Percentiles rank a stretch among this genome's conserved stretches.
These are phyloP conservation scores for Oasisia sp. DNA, from an alignment of 2,888 invertebrate genomes.

Conservation along the genomic window DNA sequence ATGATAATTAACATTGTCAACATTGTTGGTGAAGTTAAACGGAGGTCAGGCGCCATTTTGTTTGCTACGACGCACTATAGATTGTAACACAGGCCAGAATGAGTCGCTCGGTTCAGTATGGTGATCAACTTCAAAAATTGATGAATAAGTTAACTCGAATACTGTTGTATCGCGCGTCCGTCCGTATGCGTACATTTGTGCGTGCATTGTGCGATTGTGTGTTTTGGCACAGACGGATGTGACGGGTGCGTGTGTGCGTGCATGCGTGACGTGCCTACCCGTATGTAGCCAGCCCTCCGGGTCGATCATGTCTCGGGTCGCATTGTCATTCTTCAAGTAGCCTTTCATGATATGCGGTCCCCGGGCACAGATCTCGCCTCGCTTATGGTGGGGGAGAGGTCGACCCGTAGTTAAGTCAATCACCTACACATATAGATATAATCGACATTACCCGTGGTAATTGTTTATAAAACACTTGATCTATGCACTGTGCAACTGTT, in stretches of 20 bases:
- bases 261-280: conserved; percentile 18
- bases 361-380: neutral
- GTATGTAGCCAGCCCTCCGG: conserved; percentile 20
- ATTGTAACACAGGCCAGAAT: neutral
- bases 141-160: neutral
- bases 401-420: neutral
- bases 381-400: neutral
- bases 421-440: neutral
- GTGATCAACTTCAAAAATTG: neutral
- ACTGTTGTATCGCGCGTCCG: neutral
- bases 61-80: too few relatives aligned
- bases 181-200: too few relatives aligned
- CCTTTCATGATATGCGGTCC: conserved; percentile 25
- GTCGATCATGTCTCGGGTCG: neutral
- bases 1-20: too few relatives aligned
- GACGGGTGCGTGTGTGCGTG: too few relatives aligned
- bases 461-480: too few relatives aligned
- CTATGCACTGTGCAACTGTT: too few relatives aligned
- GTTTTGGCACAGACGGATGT: too few relatives aligned
- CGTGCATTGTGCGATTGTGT: too few relatives aligned
- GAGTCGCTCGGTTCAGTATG: neutral
- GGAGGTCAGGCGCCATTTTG: too few relatives aligned
- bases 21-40: too few relatives aligned
- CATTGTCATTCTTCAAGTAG: conserved; percentile 14
- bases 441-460: too few relatives aligned